Percentiles rank a stretch among this genome's conserved stretches.
Evolutionary conservation across 2,888 invertebrate genomes (phyloP).

Genomic region (Sympetrum striolatum): DNA sequence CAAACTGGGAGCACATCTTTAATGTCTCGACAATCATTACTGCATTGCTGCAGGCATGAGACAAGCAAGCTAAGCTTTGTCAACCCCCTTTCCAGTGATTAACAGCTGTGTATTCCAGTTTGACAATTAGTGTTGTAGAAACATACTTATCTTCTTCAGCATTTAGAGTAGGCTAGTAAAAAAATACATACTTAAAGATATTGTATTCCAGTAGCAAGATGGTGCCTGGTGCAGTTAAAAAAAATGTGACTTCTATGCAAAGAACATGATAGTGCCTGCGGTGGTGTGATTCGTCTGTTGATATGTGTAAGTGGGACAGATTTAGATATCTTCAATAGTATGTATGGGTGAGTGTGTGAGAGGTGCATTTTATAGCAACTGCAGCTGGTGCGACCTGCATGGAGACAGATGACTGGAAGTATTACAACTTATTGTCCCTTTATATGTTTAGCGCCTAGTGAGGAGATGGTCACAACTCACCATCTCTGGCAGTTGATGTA

Average conservation of each 20-base stretch:
- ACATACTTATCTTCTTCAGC: constrained; percentile 43
- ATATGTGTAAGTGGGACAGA: constrained; percentile 39
- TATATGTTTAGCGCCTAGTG: constrained; percentile 39
- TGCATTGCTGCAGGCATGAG: constrained; percentile 38
- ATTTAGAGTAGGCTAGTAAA: constrained; percentile 38
- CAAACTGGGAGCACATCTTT: constrained; percentile 39
- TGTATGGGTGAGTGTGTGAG: background rate
- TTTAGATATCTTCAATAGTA: constrained; percentile 25
- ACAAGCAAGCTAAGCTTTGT: constrained; percentile 37
- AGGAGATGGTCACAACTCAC: constrained; percentile 22
- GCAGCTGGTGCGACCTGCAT: constrained; percentile 37
- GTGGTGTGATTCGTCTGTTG: constrained; percentile 37
- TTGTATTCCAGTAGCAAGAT: constrained; percentile 41
- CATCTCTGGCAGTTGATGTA: constrained; percentile 42
- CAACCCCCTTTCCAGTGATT: constrained; percentile 32
- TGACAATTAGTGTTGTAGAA: constrained; percentile 19
- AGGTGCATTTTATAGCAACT: constrained; percentile 40
- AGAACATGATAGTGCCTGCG: constrained; percentile 41
- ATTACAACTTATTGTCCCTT: constrained; percentile 15
- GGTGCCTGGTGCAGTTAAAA: constrained; percentile 42
- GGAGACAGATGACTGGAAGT: constrained; percentile 33
- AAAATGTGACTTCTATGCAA: constrained; percentile 39
- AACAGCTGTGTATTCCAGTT: constrained; percentile 41
- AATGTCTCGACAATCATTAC: constrained; percentile 12
- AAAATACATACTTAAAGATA: constrained; percentile 33